phyloP scores from a whole-genome alignment of 1,140 invertebrate species.

The Eumaeus atala region DNA sequence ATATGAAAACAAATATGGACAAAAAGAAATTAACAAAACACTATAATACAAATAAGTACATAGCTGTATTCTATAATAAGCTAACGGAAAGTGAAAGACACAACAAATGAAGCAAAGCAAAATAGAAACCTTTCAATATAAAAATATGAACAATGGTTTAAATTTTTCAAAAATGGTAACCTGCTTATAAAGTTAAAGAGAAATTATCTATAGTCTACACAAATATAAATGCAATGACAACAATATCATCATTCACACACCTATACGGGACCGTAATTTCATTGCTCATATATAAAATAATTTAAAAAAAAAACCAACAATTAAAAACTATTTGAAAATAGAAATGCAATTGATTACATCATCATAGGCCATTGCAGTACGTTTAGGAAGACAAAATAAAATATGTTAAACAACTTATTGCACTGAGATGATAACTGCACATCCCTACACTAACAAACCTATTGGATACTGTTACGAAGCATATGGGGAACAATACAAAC shows the following conservation, averaged over 20 bases:
- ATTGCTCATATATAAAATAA: background rate
- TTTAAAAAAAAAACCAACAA: slow-evolving; percentile 18
- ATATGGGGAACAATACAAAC: background rate
- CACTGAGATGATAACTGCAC: slow-evolving; percentile 27
- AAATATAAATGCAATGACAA: background rate
- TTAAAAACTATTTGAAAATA: slow-evolving; percentile 35
- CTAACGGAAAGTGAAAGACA: no score
- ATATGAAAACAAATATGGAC: no score
- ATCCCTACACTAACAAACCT: slow-evolving; percentile 12
- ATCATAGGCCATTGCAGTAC: slow-evolving; percentile 50
- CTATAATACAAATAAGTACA: no score
- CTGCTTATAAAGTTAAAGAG: no score
- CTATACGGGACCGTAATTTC: slow-evolving; percentile 2
- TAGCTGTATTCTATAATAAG: no score
- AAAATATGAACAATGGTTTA: background rate
- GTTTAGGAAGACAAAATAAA: slow-evolving; percentile 49
- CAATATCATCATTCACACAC: background rate
- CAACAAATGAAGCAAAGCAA: no score
- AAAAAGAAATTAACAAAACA: no score
- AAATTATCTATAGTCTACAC: no score
- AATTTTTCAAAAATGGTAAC: background rate
- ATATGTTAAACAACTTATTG: slow-evolving; percentile 47
- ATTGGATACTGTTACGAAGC: slow-evolving; percentile 11
- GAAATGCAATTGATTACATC: slow-evolving; percentile 41
- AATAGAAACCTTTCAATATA: no score